Conservation (phyloP, 2,888 invertebrate genomes). For the Standfussiana lucernea region DNA sequence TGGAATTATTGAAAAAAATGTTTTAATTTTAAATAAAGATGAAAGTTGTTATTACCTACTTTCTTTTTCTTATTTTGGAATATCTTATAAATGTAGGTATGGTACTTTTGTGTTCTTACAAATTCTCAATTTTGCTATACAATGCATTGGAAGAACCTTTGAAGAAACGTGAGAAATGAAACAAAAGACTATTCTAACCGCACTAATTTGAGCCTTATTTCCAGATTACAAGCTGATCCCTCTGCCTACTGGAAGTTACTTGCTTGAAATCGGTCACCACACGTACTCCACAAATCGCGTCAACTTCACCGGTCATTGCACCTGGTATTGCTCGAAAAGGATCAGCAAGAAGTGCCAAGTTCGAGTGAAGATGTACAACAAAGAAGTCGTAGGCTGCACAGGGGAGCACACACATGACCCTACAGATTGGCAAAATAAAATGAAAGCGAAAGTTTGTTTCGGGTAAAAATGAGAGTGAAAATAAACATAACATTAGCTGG, state of each 20-base stretch:
- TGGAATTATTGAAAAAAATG: too few relatives aligned
- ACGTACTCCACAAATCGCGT: neutral
- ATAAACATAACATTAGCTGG: too few relatives aligned
- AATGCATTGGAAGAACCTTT: too few relatives aligned
- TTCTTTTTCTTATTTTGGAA: too few relatives aligned
- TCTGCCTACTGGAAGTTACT: neutral
- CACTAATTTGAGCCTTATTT: too few relatives aligned
- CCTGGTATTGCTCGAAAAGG: neutral
- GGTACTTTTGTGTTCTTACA: too few relatives aligned
- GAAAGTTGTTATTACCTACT: too few relatives aligned
- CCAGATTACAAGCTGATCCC: neutral
- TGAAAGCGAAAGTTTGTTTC: neutral
- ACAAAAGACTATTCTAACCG: too few relatives aligned
- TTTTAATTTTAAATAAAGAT: too few relatives aligned
- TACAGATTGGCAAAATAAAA: conserved; percentile 10
- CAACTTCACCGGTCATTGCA: neutral
- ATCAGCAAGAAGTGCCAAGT: neutral
- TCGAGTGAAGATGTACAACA: neutral
- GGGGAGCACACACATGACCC: conserved; percentile 70
- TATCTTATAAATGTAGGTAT: too few relatives aligned
- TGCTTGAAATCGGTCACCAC: neutral
- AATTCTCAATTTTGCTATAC: neutral
- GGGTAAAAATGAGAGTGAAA: too few relatives aligned
- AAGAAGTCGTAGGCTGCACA: conserved; percentile 2
- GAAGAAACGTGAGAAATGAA: too few relatives aligned